Evolutionary conservation across 1,140 invertebrate species (phyloP).

Genomic region (Drosophila bocqueti): DNA sequence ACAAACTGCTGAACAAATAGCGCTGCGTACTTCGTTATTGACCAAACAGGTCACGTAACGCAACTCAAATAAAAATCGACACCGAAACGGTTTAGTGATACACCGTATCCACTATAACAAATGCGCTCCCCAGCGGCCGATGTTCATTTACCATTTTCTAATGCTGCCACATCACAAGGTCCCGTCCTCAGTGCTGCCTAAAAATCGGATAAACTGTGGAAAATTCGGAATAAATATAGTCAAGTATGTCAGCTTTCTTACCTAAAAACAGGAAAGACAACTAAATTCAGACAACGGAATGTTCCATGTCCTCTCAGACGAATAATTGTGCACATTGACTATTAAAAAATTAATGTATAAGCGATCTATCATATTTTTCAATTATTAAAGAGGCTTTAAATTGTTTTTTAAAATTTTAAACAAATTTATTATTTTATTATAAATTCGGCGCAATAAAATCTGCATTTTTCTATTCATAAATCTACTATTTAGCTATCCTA

Average conservation of each 20-base stretch:
- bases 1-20: conserved; percentile 77
- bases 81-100: conserved; percentile 73
- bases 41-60: conserved; percentile 73
- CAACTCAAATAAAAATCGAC: conserved; percentile 77
- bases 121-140: conserved; percentile 6
- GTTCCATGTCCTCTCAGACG: neutral
- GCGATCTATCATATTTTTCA: neutral
- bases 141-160: conserved; percentile 61
- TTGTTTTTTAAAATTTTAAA: neutral
- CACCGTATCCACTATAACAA: conserved; percentile 46
- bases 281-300: neutral
- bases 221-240: neutral
- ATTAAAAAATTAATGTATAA: too few relatives aligned
- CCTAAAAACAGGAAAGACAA: neutral
- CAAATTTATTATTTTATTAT: neutral
- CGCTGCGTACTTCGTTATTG: conserved; percentile 69
- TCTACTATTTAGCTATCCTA: neutral
- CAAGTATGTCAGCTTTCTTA: neutral
- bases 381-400: neutral
- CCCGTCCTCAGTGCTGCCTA: neutral
- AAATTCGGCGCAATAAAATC: neutral
- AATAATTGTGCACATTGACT: neutral
- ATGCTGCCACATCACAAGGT: conserved; percentile 2
- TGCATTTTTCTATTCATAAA: neutral
- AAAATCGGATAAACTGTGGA: neutral